These are phyloP conservation scores for Torymus texanus DNA, from an alignment of 2,888 invertebrate species.

Conservation along the genomic window DNA sequence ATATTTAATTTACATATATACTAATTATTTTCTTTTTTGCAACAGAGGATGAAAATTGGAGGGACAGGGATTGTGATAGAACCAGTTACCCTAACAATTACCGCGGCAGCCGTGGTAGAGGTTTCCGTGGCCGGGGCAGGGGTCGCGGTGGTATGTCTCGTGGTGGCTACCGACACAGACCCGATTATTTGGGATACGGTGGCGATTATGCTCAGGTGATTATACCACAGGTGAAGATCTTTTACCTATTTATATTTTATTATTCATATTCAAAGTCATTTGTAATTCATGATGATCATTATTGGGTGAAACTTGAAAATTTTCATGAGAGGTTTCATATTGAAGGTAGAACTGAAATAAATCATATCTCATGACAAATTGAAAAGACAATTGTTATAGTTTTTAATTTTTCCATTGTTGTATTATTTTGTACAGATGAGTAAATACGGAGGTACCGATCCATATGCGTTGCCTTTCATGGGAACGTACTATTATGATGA, in stretches of 20 bases:
- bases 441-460: slow-evolving; percentile 64
- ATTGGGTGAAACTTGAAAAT: slow-evolving; percentile 14
- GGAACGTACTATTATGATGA: slow-evolving; percentile 81
- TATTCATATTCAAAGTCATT: background rate
- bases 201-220: slow-evolving; percentile 75
- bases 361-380: background rate
- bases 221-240: slow-evolving; percentile 31
- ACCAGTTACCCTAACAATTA: slow-evolving; percentile 62
- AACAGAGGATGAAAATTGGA: slow-evolving; percentile 68
- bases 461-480: slow-evolving; percentile 78
- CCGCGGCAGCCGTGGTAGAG: slow-evolving; percentile 65
- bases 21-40: slow-evolving; percentile 15
- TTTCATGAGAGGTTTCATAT: slow-evolving; percentile 35
- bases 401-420: background rate
- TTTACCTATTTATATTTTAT: slow-evolving; percentile 1
- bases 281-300: slow-evolving; percentile 15
- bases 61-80: slow-evolving; percentile 71
- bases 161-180: slow-evolving; percentile 74
- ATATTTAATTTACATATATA: background rate
- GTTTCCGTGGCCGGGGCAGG: slow-evolving; percentile 74
- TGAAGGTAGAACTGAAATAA: slow-evolving; percentile 44
- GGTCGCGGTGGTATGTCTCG: slow-evolving; percentile 76
- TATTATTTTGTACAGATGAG: slow-evolving; percentile 49
- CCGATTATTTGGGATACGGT: slow-evolving; percentile 76
- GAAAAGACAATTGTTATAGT: no score